phyloP scores from a whole-genome alignment of 2,113 vertebrate genomes.

The Odontophorus gujanensis region DNA sequence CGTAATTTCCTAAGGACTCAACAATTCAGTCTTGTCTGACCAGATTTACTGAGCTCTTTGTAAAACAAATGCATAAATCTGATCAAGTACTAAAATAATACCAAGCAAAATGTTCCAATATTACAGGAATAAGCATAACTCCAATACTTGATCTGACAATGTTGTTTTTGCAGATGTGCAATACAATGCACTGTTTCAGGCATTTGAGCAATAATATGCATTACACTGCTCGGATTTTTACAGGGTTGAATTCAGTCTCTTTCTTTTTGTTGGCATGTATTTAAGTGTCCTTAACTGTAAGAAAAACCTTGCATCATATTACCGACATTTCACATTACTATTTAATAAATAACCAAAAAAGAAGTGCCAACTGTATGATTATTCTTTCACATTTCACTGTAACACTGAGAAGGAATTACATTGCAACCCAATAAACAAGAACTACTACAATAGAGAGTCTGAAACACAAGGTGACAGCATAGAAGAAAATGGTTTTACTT shows the following conservation, averaged over 20 bases:
- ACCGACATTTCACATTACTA: not conserved
- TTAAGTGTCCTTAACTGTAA: not conserved
- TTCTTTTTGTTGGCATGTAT: not conserved
- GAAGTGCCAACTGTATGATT: slow-evolving; percentile 10
- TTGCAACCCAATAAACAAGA: not conserved
- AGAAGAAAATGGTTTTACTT: not conserved
- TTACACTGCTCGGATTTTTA: not conserved
- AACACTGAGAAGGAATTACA: not conserved
- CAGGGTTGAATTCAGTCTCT: not conserved
- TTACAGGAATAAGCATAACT: not conserved
- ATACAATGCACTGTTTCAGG: not conserved
- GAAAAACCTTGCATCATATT: not conserved
- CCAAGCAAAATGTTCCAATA: not conserved
- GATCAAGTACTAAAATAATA: not conserved
- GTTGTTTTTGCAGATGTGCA: not conserved
- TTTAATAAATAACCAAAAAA: slow-evolving; percentile 21
- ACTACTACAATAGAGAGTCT: not conserved
- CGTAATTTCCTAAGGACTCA: not conserved
- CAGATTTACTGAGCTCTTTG: slow-evolving; percentile 13
- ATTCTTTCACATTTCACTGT: not conserved
- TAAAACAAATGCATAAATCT: slow-evolving; percentile 22
- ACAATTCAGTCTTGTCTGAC: not conserved
- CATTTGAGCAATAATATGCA: not conserved
- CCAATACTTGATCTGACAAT: not conserved
- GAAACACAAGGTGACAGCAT: slow-evolving; percentile 26